Conservation (phyloP, 2,797 vertebrate species). For the Spatula versicolor region DNA sequence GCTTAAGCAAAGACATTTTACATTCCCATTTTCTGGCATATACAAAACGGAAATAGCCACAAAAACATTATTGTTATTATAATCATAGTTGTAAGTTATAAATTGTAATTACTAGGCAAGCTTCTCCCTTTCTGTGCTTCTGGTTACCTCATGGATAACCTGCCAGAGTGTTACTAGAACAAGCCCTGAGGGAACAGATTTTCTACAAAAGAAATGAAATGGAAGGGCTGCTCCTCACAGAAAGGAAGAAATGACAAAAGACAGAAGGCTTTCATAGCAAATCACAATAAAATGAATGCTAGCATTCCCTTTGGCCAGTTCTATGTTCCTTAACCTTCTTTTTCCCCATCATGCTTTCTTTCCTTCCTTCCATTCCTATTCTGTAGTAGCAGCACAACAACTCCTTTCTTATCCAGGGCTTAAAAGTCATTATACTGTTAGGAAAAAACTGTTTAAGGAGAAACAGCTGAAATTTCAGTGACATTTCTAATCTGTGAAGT, state of each 20-base stretch:
- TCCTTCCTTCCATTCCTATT: background rate
- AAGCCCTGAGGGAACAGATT: background rate
- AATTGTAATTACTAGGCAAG: background rate
- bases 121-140: background rate
- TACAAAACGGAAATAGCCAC: background rate
- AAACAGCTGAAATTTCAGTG: background rate
- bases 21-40: background rate
- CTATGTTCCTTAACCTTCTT: background rate
- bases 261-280: background rate
- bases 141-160: background rate
- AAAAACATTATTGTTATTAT: background rate
- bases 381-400: background rate
- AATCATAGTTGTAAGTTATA: background rate
- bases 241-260: constrained; percentile 13
- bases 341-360: background rate
- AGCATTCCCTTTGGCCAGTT: background rate
- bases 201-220: constrained; percentile 15
- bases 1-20: background rate
- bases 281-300: constrained; percentile 6
- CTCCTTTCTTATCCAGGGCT: background rate
- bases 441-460: background rate
- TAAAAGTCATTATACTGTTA: background rate
- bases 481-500: background rate
- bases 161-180: background rate
- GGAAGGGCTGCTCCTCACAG: background rate